Base-by-base conservation (phyloP, 2,888 invertebrate species). In the Alsophila aescularia region DNA sequence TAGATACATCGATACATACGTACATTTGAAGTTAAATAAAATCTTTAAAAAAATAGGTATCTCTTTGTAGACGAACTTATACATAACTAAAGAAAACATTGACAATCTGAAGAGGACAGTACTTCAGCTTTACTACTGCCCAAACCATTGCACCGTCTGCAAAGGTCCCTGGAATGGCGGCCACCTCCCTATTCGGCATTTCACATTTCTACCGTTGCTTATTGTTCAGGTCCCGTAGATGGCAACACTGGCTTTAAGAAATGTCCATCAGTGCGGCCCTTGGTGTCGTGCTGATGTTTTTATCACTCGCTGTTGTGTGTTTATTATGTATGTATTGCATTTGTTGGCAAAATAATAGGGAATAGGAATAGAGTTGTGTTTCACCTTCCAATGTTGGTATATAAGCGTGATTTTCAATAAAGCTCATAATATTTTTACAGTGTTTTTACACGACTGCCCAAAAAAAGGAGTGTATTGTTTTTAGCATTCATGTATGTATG, bases 191-290 rank as follows among this genome's bases (percentile, higher is more conserved):
- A 69, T 73, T 75, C 61, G 77, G 70, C 64, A 49, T 62, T 65
- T 69, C 64, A 62, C 67, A 69, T 63, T 76, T 70, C 60, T 72
- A 70, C 60, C 65, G 56, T 55, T 62, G 58, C 60, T 62, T 72
- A 72, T 74, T 75, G 73, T 75, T 66, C 59, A 59, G 67, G 64
- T 69, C 69, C 55, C 73, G 50, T 73, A 72, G 70, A 75, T 72
- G 72, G 75, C 64, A 66, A 72, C 72, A 67, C 65, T 62, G 69
- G 66, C 58, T 67, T 65, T 40, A 49, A 56, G 67, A 67, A 58
- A 62, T 61, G 66, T 73, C 67, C 68, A 67, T 62, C 64, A 65
- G 50, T 56, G 12, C 36, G 56, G 55, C 53, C 62, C 50, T 55
- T 64, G 60, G 64, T 60, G 66, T 70, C 62, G 66, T 53, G 48